Conservation (phyloP, 2,797 vertebrate species). For the Botia almorhae region DNA sequence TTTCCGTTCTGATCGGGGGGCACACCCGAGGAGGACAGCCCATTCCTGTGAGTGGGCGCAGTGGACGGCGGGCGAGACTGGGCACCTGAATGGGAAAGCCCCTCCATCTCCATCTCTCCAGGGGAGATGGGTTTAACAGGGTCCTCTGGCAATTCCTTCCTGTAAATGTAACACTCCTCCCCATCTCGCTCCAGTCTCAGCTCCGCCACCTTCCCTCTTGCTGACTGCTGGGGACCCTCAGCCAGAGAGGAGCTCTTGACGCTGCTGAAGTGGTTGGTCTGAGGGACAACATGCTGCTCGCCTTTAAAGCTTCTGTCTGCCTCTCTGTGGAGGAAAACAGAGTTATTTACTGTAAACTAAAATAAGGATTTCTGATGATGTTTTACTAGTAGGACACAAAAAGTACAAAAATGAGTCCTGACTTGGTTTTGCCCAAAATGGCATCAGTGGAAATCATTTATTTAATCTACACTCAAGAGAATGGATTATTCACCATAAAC, state of each 20-base stretch:
- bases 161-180: conserved; percentile 70
- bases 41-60: conserved; percentile 81
- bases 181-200: conserved; percentile 75
- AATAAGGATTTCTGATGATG: too few relatives aligned
- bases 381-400: too few relatives aligned
- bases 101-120: conserved; percentile 74
- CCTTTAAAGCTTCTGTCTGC: conserved; percentile 80
- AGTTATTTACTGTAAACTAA: not conserved
- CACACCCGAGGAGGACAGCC: conserved; percentile 72
- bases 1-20: conserved; percentile 87
- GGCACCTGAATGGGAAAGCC: conserved; percentile 75
- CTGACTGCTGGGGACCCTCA: conserved; percentile 72
- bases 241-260: conserved; percentile 75
- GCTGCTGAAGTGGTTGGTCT: conserved; percentile 81
- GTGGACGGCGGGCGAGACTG: conserved; percentile 63
- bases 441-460: too few relatives aligned
- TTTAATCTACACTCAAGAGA: too few relatives aligned
- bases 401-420: too few relatives aligned
- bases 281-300: conserved; percentile 83
- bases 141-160: conserved; percentile 78
- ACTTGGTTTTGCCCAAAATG: too few relatives aligned
- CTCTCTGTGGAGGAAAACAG: conserved; percentile 66
- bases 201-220: conserved; percentile 74
- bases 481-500: too few relatives aligned
- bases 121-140: conserved; percentile 75